Conservation (phyloP, 1,140 invertebrate genomes). For the Drosophila bipectinata region DNA sequence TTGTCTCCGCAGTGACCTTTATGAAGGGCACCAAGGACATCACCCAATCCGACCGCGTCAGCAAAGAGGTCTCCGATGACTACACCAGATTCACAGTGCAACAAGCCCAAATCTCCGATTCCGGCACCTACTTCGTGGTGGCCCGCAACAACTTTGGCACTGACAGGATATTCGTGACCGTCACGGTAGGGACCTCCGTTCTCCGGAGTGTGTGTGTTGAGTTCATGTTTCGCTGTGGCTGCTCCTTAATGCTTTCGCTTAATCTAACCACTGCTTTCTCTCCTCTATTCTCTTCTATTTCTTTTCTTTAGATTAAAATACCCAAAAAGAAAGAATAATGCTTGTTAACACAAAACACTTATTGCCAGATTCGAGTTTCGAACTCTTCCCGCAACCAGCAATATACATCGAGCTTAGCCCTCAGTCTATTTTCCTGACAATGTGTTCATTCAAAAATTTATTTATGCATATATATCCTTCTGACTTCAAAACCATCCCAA, state of each 20-base stretch:
- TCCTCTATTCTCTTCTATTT: conserved; percentile 41
- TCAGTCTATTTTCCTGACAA: conserved; percentile 69
- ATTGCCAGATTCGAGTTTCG: conserved; percentile 56
- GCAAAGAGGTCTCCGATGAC: conserved; percentile 93
- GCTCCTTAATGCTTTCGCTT: conserved; percentile 65
- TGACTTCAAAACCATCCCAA: conserved; percentile 68
- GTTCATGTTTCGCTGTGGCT: conserved; percentile 28
- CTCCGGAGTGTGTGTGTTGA: neutral
- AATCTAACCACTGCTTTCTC: conserved; percentile 49
- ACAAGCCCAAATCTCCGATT: conserved; percentile 92
- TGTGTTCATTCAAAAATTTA: conserved; percentile 71
- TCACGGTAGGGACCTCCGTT: conserved; percentile 86
- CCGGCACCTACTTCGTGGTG: conserved; percentile 97
- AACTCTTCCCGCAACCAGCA: conserved; percentile 49
- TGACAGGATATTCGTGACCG: conserved; percentile 92
- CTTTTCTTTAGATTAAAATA: conserved; percentile 76
- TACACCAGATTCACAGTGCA: conserved; percentile 94
- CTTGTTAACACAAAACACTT: conserved; percentile 53
- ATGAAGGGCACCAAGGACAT: conserved; percentile 94
- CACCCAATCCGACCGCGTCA: conserved; percentile 89
- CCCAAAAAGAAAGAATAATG: conserved; percentile 83
- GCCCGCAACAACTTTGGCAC: conserved; percentile 95
- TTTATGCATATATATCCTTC: conserved; percentile 61
- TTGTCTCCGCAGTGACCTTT: conserved; percentile 88
- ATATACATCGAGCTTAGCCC: conserved; percentile 35